phyloP scores from a whole-genome alignment of 1,140 invertebrate genomes.

The Drosophila jambulina region DNA sequence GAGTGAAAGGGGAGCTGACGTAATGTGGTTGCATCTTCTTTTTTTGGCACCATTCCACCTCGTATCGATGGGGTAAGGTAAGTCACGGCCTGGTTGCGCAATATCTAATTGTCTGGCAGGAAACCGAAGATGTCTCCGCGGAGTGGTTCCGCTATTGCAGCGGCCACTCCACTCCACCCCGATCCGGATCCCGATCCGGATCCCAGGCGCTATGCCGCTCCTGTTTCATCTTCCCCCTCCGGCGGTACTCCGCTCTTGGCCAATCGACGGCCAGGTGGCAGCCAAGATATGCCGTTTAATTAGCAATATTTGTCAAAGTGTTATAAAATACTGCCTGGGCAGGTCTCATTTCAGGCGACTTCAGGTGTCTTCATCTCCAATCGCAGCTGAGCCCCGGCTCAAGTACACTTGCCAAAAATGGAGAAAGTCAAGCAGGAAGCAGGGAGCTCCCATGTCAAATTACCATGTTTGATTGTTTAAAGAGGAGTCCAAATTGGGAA shows the following conservation, averaged over 20 bases:
- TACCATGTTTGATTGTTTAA: neutral
- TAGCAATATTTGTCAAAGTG: slow-evolving; percentile 75
- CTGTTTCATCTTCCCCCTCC: neutral
- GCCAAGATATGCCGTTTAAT: slow-evolving; percentile 60
- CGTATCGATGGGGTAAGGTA: slow-evolving; percentile 52
- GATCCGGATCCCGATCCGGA: slow-evolving; percentile 2
- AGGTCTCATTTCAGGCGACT: slow-evolving; percentile 63
- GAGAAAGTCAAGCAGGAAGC: neutral
- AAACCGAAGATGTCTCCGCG: slow-evolving; percentile 66
- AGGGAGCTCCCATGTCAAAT: neutral
- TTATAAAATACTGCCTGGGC: slow-evolving; percentile 55
- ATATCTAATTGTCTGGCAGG: slow-evolving; percentile 69
- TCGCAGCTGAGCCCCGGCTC: slow-evolving; percentile 32
- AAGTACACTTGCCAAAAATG: slow-evolving; percentile 44
- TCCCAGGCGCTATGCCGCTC: neutral
- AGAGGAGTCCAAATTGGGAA: neutral
- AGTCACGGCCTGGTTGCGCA: slow-evolving; percentile 67
- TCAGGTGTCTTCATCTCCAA: slow-evolving; percentile 63
- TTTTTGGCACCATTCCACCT: slow-evolving; percentile 30
- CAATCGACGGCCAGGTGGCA: slow-evolving; percentile 42
- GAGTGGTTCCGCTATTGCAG: slow-evolving; percentile 52
- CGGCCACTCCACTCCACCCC: neutral
- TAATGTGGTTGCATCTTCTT: slow-evolving; percentile 72
- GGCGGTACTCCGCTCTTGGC: slow-evolving; percentile 11
- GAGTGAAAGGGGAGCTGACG: slow-evolving; percentile 65